These are phyloP conservation scores for Octomys mimax DNA, from an alignment of 2,797 vertebrate species.

Conservation along the genomic window DNA sequence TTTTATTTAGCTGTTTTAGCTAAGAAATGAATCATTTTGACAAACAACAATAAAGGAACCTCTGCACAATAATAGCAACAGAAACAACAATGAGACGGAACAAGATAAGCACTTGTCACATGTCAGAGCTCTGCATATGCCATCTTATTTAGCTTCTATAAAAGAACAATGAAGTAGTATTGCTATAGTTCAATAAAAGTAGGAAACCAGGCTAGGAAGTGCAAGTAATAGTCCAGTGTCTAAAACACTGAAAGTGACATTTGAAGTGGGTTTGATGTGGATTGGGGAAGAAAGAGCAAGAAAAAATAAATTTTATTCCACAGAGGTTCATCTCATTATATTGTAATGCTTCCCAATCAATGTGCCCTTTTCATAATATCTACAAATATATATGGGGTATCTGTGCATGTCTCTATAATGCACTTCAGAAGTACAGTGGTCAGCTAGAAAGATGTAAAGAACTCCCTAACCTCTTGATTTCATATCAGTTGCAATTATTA, in stretches of 20 bases:
- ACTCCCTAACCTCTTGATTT: background rate
- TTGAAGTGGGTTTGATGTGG: background rate
- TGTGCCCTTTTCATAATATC: background rate
- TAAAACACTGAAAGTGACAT: background rate
- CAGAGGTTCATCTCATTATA: background rate
- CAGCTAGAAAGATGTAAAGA: background rate
- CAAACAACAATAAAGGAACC: background rate
- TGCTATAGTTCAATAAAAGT: background rate
- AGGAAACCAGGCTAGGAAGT: background rate
- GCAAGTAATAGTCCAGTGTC: background rate
- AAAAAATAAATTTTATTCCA: background rate
- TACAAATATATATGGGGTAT: background rate
- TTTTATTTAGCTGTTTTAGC: background rate
- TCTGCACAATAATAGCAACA: background rate
- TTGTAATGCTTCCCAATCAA: background rate
- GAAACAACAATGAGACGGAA: background rate
- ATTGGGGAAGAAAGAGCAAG: background rate
- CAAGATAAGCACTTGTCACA: background rate
- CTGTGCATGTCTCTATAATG: no score
- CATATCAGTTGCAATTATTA: background rate
- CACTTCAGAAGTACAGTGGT: background rate
- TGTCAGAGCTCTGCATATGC: background rate
- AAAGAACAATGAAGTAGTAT: background rate
- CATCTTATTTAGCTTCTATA: background rate
- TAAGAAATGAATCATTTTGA: conserved; percentile 25